A percentile compares a stretch with the other conserved stretches of the same genome.
phyloP scores from a whole-genome alignment of 2,113 vertebrate genomes.

The Thamnaconus septentrionalis region DNA sequence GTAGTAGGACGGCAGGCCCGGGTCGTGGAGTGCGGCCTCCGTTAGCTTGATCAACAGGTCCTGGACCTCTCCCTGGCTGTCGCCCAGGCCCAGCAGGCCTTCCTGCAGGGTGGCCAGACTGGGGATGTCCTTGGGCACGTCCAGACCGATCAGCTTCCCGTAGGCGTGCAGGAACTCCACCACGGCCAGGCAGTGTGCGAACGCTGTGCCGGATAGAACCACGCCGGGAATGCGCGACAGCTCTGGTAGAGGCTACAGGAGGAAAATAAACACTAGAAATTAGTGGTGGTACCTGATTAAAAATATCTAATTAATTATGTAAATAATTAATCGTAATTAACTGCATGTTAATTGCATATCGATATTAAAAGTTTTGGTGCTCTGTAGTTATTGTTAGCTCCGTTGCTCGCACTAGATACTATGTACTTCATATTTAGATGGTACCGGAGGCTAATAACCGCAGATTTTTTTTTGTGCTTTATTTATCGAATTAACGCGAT shows the following conservation, averaged over 20 bases:
- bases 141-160: constrained; percentile 88
- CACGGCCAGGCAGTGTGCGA: constrained; percentile 87
- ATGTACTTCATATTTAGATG: too few species aligned
- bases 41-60: constrained; percentile 88
- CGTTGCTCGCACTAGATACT: too few species aligned
- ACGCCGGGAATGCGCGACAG: constrained; percentile 87
- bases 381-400: too few species aligned
- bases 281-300: constrained; percentile 1
- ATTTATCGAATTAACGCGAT: too few species aligned
- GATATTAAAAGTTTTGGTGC: too few species aligned
- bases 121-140: constrained; percentile 86
- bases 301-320: background rate
- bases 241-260: constrained; percentile 83
- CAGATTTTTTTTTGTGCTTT: too few species aligned
- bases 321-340: too few species aligned
- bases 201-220: constrained; percentile 84
- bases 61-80: constrained; percentile 83
- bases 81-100: constrained; percentile 86
- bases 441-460: too few species aligned
- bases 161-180: constrained; percentile 93
- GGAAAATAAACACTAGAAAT: background rate
- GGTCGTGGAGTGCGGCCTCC: constrained; percentile 84
- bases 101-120: constrained; percentile 88
- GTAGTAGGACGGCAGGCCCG: constrained; percentile 87
- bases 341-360: too few species aligned